Base-by-base conservation (phyloP, 1,140 invertebrate genomes). In the Solen grandis region DNA sequence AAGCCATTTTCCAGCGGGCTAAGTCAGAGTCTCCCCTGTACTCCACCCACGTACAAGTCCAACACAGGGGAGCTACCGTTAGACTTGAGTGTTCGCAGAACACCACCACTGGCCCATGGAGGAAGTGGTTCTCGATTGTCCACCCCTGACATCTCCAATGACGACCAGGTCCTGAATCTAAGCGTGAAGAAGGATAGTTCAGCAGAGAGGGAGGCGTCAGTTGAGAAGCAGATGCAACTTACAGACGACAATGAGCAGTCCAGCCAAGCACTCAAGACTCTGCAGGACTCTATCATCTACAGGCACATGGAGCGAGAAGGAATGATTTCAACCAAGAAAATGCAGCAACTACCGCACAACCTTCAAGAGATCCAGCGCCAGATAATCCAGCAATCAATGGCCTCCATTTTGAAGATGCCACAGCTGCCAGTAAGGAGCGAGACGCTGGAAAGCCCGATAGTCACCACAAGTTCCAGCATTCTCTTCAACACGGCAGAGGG, bases 1-100 rank as follows among this genome's bases (percentile, higher is more conserved):
- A 88, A 85, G 52, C 66, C 46, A 27, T 63, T 73, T 46, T 38
- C 63, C 16, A 52, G 33, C 36, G 19, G 25, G 2, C 16, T 57
- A 14, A 25, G 41, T 27, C 55, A 65, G 31, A 54, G 62, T 2
- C 33, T 27, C 16, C 25, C 57, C 13, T 10, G 31, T 22, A 19
- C 35, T 5, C 36, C 25, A n/a, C 70, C 36, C 5, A 65, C 59
- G 14, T 27, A 46, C 31, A 31, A 22, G 29, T 27, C 19, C 29
- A 73, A 78, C 59, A 54, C 75, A 65, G 36, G 96, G 97, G 84
- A 95, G 22, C 82, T 97, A 90, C 97, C 97, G 0, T 90, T 98
- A 27, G 97, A 98, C 93, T 93, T 98, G 62, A 97, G 96, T 3
- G 95, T 96, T 2, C 97, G 96, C 83, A 83, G 69, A 78, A 59